Percentiles rank a stretch among this genome's conserved stretches.
These are phyloP conservation scores for Eupeodes luniger DNA, from an alignment of 2,888 invertebrate genomes.

Conservation along the genomic window DNA sequence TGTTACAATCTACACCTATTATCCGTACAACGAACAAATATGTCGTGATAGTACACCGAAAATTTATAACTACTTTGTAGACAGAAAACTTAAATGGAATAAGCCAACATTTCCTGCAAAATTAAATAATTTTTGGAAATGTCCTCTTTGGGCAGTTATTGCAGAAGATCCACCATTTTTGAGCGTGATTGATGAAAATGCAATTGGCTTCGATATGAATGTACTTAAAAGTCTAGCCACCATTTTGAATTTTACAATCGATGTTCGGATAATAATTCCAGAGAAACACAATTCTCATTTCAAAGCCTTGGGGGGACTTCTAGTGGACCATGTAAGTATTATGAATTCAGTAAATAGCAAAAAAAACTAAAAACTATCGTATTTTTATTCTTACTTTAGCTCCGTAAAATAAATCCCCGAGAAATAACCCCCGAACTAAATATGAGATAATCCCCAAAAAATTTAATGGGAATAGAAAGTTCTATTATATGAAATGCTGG, in stretches of 20 bases:
- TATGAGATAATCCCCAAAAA: too few relatives aligned
- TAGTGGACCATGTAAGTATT: background rate
- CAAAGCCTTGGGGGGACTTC: background rate
- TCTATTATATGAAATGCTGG: too few relatives aligned
- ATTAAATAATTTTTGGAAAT: conserved; percentile 21
- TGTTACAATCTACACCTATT: conserved; percentile 5
- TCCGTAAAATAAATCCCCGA: too few relatives aligned
- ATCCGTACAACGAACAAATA: background rate
- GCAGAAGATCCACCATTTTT: background rate
- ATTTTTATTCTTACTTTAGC: too few relatives aligned
- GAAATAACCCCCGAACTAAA: too few relatives aligned
- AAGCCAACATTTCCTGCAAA: conserved; percentile 5
- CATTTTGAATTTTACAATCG: background rate
- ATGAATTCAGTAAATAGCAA: too few relatives aligned
- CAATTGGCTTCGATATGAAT: background rate
- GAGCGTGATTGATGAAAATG: background rate
- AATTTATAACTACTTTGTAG: conserved; percentile 5
- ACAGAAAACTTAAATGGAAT: background rate
- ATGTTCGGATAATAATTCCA: background rate
- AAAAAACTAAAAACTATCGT: too few relatives aligned
- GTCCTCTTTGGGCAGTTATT: background rate
- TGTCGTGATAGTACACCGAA: conserved; percentile 20
- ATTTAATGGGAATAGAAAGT: too few relatives aligned
- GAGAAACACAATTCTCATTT: background rate
- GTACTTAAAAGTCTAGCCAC: background rate